Base-by-base conservation (phyloP, 2,797 vertebrate genomes). In the Odontamblyopus lacepedii region DNA sequence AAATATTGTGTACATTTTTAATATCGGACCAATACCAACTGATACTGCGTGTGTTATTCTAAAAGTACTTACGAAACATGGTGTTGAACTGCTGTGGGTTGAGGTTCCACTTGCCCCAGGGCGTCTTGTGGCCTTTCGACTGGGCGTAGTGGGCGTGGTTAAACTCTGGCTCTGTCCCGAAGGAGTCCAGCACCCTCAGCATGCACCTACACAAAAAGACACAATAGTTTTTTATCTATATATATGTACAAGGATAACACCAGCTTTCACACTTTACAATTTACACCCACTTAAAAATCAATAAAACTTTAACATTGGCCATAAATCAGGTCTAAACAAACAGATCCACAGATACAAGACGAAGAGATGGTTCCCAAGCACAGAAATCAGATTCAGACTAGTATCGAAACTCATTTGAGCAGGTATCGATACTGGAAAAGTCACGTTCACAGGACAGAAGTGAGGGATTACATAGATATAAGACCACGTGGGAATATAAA, bases 71-170 rank as follows among this genome's bases (percentile, higher is more conserved):
- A 99, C 98, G 98, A 84, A 99, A 99, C 98, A 99, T 99, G 70
- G 98, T 99, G 88, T 99, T 99, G 88, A 99, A 99, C 90, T 99
- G 98, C 80, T 99, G 98, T 0, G 97, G 98, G 91, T 99, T 99
- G 76, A 99, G 95, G 90, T 99, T 99, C 98, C 98, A 99, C 90
- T 99, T 99, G 57, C 98, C 98, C 98, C 98, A 99, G 0, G 98
- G 98, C 0, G 98, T 99, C 90, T 99, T 99, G 90, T 99, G 98
- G 35, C 98, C 98, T 91, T 99, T 99, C 5, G 96, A 96, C 88
- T 99, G 98, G 55, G 98, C 98, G 38, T 99, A 99, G 88, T 96
- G 97, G 70, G 97, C 98, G 29, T 99, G 98, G 86, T 99, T 99
- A 84, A 99, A 99, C 90, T 99, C 98, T 0, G 98, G 98, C 75